A percentile compares a stretch with the other conserved stretches of the same genome.
Evolutionary conservation across 2,113 vertebrate genomes (phyloP).

Genomic region (Nothoprocta pentlandii): DNA sequence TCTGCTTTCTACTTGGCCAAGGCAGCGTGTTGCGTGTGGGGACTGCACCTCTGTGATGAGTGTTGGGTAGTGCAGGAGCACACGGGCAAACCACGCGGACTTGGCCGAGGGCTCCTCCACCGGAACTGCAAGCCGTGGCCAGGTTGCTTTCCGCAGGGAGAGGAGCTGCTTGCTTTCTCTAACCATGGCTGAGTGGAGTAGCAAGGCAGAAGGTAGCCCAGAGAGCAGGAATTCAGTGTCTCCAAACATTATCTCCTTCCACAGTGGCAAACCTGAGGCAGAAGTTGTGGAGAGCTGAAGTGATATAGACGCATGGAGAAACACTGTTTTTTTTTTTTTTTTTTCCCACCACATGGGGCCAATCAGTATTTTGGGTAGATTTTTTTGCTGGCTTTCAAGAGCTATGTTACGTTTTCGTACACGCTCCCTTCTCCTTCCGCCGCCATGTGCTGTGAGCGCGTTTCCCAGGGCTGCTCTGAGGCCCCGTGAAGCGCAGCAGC

Average conservation of each 20-base stretch:
- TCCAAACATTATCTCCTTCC: background rate
- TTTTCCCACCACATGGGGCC: background rate
- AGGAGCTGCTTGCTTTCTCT: background rate
- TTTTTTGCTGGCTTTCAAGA: background rate
- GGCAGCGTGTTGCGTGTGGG: accelerated
- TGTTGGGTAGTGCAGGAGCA: background rate
- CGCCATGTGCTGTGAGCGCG: background rate
- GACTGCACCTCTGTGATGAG: accelerated
- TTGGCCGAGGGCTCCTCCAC: background rate
- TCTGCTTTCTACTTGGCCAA: background rate
- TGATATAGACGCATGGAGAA: accelerated
- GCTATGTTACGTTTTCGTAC: background rate
- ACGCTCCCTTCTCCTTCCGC: background rate
- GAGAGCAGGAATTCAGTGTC: background rate
- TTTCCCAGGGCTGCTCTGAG: background rate
- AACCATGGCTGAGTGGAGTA: background rate
- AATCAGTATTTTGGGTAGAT: accelerated
- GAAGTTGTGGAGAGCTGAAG: background rate
- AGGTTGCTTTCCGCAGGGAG: accelerated
- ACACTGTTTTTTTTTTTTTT: background rate
- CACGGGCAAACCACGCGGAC: accelerated
- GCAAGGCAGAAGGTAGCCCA: background rate
- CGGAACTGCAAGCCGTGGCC: background rate
- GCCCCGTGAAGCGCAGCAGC: accelerated
- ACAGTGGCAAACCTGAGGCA: background rate